These are phyloP conservation scores for Galeopterus variegatus DNA, from an alignment of 2,113 vertebrate species.

Conservation along the genomic window DNA sequence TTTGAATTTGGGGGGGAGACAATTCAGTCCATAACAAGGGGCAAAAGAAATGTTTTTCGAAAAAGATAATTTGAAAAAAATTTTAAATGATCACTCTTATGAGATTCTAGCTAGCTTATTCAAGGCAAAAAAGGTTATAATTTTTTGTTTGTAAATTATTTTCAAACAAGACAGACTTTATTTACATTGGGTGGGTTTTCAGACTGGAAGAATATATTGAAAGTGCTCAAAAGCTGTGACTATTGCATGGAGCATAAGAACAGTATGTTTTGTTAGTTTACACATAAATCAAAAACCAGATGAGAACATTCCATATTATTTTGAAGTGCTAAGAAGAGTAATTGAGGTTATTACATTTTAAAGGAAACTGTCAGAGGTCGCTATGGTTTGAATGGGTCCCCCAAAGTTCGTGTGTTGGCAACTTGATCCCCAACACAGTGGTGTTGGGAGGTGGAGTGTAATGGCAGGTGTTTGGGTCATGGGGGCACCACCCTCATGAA, in stretches of 20 bases:
- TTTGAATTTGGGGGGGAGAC: background rate
- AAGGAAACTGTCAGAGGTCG: background rate
- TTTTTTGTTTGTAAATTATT: conserved; percentile 58
- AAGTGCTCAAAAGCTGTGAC: conserved; percentile 7
- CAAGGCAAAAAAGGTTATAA: background rate
- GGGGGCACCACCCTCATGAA: background rate
- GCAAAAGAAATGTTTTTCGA: conserved; percentile 32
- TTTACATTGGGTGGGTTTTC: conserved; percentile 3
- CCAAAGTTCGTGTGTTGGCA: background rate
- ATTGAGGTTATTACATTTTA: conserved; percentile 1
- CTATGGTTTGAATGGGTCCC: background rate
- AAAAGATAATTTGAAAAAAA: background rate
- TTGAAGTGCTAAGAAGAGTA: conserved; percentile 23
- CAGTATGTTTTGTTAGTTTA: conserved; percentile 10
- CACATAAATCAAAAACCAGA: background rate
- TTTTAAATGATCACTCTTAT: background rate
- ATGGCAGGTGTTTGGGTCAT: background rate
- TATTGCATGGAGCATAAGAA: background rate
- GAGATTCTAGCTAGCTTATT: conserved; percentile 4
- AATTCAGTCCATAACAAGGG: background rate
- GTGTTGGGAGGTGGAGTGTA: background rate
- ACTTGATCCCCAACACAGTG: background rate
- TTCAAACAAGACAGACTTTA: background rate
- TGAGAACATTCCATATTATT: conserved; percentile 9
- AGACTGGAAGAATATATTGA: background rate